A percentile compares a stretch with the other conserved stretches of the same genome.
Evolutionary conservation across 1,140 invertebrate species (phyloP).

Genomic region (Eupristina koningsbergeri): DNA sequence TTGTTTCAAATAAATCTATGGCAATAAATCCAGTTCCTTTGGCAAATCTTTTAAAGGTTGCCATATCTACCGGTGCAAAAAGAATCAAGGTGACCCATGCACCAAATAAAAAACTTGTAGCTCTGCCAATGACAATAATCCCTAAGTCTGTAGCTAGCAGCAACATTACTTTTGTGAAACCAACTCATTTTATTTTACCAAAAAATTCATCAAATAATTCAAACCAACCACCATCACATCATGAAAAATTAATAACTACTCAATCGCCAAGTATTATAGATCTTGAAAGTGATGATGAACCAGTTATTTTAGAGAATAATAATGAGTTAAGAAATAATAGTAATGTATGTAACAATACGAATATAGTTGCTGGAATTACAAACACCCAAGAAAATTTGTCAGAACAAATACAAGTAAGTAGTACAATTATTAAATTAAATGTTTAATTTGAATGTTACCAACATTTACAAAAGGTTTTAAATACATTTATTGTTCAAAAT

Average conservation of each 20-base stretch:
- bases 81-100: constrained; percentile 39
- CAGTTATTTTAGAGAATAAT: constrained; percentile 50
- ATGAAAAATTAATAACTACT: neutral
- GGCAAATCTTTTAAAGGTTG: constrained; percentile 55
- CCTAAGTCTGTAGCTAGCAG: constrained; percentile 7
- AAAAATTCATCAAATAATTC: constrained; percentile 21
- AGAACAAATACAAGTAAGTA: neutral
- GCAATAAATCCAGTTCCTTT: constrained; percentile 58
- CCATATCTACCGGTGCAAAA: constrained; percentile 24
- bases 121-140: constrained; percentile 29
- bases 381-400: neutral
- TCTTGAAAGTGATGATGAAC: constrained; percentile 67
- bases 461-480: neutral
- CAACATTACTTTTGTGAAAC: constrained; percentile 34
- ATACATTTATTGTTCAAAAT: neutral
- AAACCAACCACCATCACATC: neutral
- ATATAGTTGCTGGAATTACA: neutral
- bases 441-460: neutral
- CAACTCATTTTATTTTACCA: constrained; percentile 26
- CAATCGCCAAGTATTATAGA: constrained; percentile 65
- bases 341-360: constrained; percentile 8
- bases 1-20: constrained; percentile 28
- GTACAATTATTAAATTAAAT: neutral
- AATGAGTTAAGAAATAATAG: constrained; percentile 9
- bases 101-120: constrained; percentile 27